A percentile compares a stretch with the other conserved stretches of the same genome.
Evolutionary conservation across 1,140 invertebrate genomes (phyloP).

Genomic region (Battus philenor): DNA sequence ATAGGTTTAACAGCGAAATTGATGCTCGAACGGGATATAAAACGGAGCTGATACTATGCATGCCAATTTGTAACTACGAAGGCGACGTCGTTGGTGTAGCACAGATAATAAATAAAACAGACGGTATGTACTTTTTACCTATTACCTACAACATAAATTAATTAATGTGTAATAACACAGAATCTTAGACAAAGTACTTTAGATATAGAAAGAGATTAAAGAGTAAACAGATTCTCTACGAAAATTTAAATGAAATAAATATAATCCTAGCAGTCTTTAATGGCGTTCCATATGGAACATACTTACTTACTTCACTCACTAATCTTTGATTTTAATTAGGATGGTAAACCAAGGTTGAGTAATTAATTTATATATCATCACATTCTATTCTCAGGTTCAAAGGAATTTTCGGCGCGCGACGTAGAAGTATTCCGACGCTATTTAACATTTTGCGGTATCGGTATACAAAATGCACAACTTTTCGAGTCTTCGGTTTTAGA

Average conservation of each 20-base stretch:
- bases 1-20: slow-evolving; percentile 94
- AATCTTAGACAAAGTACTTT: no score
- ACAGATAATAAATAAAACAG: slow-evolving; percentile 97
- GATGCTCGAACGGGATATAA: slow-evolving; percentile 95
- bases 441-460: slow-evolving; percentile 97
- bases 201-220: no score
- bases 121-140: slow-evolving; percentile 70
- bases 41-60: slow-evolving; percentile 92
- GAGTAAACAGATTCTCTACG: no score
- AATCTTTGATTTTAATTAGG: no score
- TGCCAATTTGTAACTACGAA: slow-evolving; percentile 97
- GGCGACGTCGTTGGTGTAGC: slow-evolving; percentile 97
- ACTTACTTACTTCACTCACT: no score
- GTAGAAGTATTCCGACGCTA: slow-evolving; percentile 92
- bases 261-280: no score
- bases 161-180: no score
- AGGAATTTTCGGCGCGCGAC: slow-evolving; percentile 92
- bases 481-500: slow-evolving; percentile 96
- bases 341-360: no score
- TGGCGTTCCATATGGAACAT: no score
- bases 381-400: slow-evolving; percentile 77
- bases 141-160: background rate
- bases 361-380: no score
- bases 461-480: slow-evolving; percentile 97
- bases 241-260: no score